Conservation (phyloP, 2,113 vertebrate genomes). For the Lampris incognitus region DNA sequence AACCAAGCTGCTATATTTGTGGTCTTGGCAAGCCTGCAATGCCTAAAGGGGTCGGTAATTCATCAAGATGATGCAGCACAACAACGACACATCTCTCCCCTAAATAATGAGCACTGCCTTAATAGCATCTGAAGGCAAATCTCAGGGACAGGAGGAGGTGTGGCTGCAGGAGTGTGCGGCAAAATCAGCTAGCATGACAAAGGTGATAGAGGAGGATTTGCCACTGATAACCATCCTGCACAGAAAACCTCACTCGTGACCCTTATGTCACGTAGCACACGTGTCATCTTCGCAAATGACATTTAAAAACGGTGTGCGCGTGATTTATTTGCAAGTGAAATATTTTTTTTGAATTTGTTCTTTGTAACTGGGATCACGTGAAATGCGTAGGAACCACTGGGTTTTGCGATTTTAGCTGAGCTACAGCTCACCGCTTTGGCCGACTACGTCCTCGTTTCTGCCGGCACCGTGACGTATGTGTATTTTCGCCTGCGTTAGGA, state of each 20-base stretch:
- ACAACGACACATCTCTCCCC: conserved; percentile 18
- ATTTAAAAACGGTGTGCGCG: too few species aligned
- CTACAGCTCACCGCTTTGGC: too few species aligned
- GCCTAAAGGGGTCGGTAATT: conserved; percentile 38
- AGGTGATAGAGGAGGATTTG: too few species aligned
- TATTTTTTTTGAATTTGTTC: too few species aligned
- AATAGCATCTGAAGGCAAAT: conserved; percentile 11
- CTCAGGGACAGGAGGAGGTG: conserved; percentile 9
- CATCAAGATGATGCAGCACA: conserved; percentile 49
- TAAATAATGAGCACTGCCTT: not conserved
- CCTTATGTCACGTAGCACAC: too few species aligned
- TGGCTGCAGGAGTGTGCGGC: conserved; percentile 5
- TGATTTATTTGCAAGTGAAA: too few species aligned
- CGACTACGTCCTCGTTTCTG: not conserved
- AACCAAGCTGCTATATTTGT: conserved; percentile 20
- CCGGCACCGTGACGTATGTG: not conserved
- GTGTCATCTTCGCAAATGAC: too few species aligned
- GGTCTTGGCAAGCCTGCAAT: conserved; percentile 29
- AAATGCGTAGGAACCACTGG: too few species aligned
- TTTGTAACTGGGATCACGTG: too few species aligned
- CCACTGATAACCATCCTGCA: not conserved
- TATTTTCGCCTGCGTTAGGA: not conserved
- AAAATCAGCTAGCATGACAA: not conserved
- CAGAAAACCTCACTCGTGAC: not conserved
- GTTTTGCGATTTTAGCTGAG: too few species aligned